Percentiles rank a stretch among this genome's conserved stretches.
Evolutionary conservation across 2,113 vertebrate species (phyloP).

Genomic region (Podarcis cretensis): DNA sequence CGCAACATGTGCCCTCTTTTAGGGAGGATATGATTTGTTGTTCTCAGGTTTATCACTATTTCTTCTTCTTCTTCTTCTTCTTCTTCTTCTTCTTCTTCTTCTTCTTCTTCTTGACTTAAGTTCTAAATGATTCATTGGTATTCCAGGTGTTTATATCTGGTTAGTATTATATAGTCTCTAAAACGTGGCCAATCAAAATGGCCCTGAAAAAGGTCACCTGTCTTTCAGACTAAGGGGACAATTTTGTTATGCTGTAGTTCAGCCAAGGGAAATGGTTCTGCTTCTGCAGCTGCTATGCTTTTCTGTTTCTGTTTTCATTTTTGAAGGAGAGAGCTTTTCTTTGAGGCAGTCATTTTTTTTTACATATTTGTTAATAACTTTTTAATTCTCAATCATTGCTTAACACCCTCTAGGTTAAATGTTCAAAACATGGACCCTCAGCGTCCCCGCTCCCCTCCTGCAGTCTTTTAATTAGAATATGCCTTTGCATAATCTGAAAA

Average conservation of each 20-base stretch:
- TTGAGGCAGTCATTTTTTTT: constrained; percentile 24
- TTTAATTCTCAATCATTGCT: constrained; percentile 60
- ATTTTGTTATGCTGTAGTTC: constrained; percentile 9
- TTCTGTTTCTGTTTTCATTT: background rate
- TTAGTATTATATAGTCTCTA: background rate
- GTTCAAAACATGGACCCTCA: constrained; percentile 57
- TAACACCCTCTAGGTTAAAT: constrained; percentile 58
- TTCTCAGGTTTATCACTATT: constrained; percentile 14
- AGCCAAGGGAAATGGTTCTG: constrained; percentile 8
- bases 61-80: background rate
- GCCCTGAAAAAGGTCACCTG: background rate
- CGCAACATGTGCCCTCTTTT: no score
- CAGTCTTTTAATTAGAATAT: constrained; percentile 58
- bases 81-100: background rate
- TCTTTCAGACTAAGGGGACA: background rate
- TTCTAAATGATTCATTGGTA: constrained; percentile 10
- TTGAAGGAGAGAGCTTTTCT: constrained; percentile 25
- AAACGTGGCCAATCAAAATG: constrained; percentile 13
- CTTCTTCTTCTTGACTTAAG: background rate
- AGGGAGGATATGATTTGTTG: background rate
- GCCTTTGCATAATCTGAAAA: constrained; percentile 55
- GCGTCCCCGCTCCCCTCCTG: constrained; percentile 23
- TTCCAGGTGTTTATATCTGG: background rate
- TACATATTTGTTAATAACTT: constrained; percentile 60
- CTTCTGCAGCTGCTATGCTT: constrained; percentile 14